These are phyloP conservation scores for Armadillidium nasatum DNA, from an alignment of 1,140 invertebrate species.

Conservation along the genomic window DNA sequence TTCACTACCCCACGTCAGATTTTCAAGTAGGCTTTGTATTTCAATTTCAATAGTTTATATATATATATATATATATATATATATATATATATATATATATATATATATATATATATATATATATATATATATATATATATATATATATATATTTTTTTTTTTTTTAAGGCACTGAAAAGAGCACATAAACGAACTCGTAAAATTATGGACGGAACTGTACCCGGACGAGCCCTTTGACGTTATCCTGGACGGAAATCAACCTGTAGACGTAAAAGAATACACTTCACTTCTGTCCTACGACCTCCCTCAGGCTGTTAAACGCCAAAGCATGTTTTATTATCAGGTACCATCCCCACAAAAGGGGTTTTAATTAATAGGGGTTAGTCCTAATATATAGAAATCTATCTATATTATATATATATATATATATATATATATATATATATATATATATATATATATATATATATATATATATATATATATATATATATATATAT, in stretches of 20 bases:
- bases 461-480: slow-evolving; percentile 1
- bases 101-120: no score
- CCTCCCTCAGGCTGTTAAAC: slow-evolving; percentile 36
- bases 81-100: no score
- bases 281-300: slow-evolving; percentile 37
- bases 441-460: background rate
- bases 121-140: no score
- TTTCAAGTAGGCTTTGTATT: no score
- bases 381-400: background rate
- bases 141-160: no score
- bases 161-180: slow-evolving; percentile 37
- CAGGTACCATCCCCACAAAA: slow-evolving; percentile 24
- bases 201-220: slow-evolving; percentile 40
- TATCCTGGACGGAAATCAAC: slow-evolving; percentile 31
- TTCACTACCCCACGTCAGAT: no score
- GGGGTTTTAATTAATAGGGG: no score
- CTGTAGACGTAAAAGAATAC: slow-evolving; percentile 28
- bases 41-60: no score
- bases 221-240: slow-evolving; percentile 42
- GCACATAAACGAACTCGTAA: slow-evolving; percentile 35
- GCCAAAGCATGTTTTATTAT: slow-evolving; percentile 45
- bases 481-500: slow-evolving; percentile 15
- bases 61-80: no score
- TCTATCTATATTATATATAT: background rate
- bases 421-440: slow-evolving; percentile 2